Evolutionary conservation across 1,140 invertebrate genomes (phyloP), one percentile per base, ranked within the genome.

Genomic region (Megalopta genalis): DNA sequence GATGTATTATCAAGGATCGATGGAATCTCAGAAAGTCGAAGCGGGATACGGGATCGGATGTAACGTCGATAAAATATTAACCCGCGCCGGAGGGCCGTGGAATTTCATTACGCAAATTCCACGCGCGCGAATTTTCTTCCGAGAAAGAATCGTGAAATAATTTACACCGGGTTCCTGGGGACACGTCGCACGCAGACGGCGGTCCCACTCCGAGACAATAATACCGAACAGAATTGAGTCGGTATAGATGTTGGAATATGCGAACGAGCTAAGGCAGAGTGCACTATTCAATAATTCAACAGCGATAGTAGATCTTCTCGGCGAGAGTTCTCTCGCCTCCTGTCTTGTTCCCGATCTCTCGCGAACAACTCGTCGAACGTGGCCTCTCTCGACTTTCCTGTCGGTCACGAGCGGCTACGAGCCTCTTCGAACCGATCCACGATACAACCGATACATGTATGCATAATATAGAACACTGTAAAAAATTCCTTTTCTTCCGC

Each of bases 261-360:
- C 60, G 82, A 80, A 84, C 73, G 82, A 88, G 86, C 82, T 71
- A 86, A 86, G 84, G 78, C 75, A 85, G 86, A 87, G 89, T 87
- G 87, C 86, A 81, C 83, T 87, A 89, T 87, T 91, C 85, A 90
- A 91, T 90, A 90, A 91, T 91, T 88, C 89, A 90, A 83, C 81
- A 87, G 87, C 86, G 86, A 88, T 86, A 86, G 72, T 62, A 63
- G 80, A 84, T 84, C 82, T 77, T 74, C 74, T 23, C 32, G 12
- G 46, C 18, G 46, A 52, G 71, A 52, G 65, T 71, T 69, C 57
- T 68, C 49, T 52, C 65, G 62, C 42, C 68, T 68, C 60, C 64
- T 57, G 32, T 64, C 62, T 60, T 67, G 57, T 49, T 75, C 71
- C 52, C 77, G 72, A 62, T 77, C 67, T 69, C 71, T 66, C 16